Evolutionary conservation across 1,140 invertebrate genomes (phyloP).

Genomic region (Protaetia brevitarsis): DNA sequence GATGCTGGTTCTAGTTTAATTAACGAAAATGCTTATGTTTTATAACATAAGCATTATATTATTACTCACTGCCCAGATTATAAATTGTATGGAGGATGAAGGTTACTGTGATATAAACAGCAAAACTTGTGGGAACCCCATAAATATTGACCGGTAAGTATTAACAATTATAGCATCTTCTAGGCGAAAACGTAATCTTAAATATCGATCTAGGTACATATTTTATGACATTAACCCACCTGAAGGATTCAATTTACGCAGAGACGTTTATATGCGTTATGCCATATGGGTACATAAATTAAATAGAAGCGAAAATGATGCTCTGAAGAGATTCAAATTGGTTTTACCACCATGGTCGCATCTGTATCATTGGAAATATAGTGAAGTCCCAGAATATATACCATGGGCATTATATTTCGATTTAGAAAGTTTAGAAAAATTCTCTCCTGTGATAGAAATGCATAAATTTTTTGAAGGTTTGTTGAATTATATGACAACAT

Average conservation of each 20-base stretch:
- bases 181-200: background rate
- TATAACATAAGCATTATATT: background rate
- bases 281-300: slow-evolving; percentile 75
- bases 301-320: slow-evolving; percentile 49
- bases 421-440: slow-evolving; percentile 70
- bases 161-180: too few relatives aligned
- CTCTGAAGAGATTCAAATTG: slow-evolving; percentile 55
- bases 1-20: too few relatives aligned
- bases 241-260: slow-evolving; percentile 94
- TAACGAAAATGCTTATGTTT: too few relatives aligned
- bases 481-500: background rate
- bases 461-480: slow-evolving; percentile 71
- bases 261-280: slow-evolving; percentile 93
- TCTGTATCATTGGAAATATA: slow-evolving; percentile 85
- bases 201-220: slow-evolving; percentile 58
- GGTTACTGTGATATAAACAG: background rate
- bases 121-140: background rate
- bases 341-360: slow-evolving; percentile 89
- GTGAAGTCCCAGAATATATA: slow-evolving; percentile 48
- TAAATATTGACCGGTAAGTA: background rate
- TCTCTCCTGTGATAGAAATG: slow-evolving; percentile 86
- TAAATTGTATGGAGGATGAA: background rate
- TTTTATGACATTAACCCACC: slow-evolving; percentile 92
- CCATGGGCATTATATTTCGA: slow-evolving; percentile 89
- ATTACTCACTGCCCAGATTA: background rate